Conservation (phyloP, 2,888 invertebrate species). For the Octonoba sinensis region DNA sequence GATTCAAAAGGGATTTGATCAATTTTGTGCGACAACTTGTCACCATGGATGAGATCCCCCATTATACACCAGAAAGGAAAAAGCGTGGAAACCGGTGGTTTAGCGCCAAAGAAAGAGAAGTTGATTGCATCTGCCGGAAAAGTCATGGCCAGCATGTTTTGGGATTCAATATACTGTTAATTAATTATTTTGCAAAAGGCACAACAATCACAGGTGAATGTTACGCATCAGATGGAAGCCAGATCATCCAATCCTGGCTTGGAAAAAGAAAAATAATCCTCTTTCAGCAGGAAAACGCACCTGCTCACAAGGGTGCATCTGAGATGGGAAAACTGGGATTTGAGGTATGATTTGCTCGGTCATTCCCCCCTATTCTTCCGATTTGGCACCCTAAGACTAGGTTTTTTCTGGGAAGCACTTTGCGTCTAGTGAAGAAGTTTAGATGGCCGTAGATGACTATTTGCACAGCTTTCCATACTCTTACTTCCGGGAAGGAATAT, state of each 20-base stretch:
- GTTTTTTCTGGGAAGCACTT: not conserved
- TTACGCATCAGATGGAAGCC: not conserved
- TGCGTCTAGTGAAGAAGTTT: not conserved
- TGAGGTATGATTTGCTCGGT: not conserved
- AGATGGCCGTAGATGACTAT: constrained; percentile 7
- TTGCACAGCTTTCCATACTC: constrained; percentile 13
- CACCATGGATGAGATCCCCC: not conserved
- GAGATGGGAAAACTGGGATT: not conserved
- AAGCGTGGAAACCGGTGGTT: not conserved
- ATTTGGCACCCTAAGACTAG: not conserved
- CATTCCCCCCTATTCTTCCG: not conserved
- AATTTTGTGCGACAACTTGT: not conserved
- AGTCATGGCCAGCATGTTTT: not conserved
- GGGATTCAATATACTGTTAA: not conserved
- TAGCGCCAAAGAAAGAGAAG: not conserved
- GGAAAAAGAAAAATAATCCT: not conserved
- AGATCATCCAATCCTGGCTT: not conserved
- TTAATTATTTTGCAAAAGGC: not conserved
- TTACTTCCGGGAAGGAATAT: constrained; percentile 15
- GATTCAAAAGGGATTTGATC: not conserved
- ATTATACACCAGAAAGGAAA: not conserved
- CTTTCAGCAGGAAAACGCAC: not conserved
- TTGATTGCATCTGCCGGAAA: constrained; percentile 1
- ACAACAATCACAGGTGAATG: not conserved
- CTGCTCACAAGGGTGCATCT: not conserved